Percentiles rank a stretch among this genome's conserved stretches.
Evolutionary conservation across 2,888 invertebrate genomes (phyloP).

Genomic region (Pseudanteris insignis): DNA sequence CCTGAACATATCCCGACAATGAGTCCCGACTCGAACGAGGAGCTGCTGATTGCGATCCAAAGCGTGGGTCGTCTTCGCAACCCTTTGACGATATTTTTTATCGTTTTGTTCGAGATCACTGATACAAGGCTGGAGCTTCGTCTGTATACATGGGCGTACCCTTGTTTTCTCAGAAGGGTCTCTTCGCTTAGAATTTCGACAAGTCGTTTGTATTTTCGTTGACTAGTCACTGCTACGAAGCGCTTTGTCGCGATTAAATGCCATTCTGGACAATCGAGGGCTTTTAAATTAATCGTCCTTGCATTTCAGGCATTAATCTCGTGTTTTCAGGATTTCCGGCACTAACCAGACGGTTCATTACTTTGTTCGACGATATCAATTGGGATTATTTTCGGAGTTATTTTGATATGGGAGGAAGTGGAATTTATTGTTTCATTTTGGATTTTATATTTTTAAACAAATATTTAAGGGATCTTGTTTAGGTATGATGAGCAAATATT

Average conservation of each 20-base stretch:
- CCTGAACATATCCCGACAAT: no score
- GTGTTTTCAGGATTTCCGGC: neutral
- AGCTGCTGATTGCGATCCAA: no score
- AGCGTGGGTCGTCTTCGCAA: neutral
- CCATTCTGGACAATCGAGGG: conserved; percentile 16
- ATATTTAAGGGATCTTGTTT: no score
- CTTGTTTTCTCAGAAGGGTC: conserved; percentile 8
- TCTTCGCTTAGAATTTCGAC: conserved; percentile 24
- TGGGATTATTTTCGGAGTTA: no score
- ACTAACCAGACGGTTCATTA: no score
- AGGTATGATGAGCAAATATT: no score
- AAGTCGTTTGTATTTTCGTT: conserved; percentile 27
- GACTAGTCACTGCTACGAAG: conserved; percentile 12
- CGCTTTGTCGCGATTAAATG: conserved; percentile 31
- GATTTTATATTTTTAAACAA: no score
- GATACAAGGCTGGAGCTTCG: neutral
- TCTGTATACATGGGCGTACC: conserved; percentile 10
- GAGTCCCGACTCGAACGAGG: no score
- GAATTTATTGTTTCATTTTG: no score
- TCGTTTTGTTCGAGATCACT: neutral
- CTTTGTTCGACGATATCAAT: no score
- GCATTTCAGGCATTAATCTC: neutral
- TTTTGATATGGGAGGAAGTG: no score
- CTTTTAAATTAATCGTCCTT: conserved; percentile 17
- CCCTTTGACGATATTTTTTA: conserved; percentile 4